phyloP scores from a whole-genome alignment of 2,888 invertebrate genomes.

The Zaprionus obscuricornis region DNA sequence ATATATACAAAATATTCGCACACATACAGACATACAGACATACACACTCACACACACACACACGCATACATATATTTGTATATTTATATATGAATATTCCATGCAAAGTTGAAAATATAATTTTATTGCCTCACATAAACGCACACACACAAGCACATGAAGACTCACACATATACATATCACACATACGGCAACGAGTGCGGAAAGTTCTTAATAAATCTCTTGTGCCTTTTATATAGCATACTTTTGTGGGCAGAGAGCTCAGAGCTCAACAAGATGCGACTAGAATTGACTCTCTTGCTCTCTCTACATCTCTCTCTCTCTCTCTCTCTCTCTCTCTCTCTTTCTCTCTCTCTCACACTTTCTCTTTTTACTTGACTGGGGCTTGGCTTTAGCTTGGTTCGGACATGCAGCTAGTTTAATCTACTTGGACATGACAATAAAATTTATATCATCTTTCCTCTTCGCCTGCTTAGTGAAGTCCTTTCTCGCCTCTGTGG shows the following conservation, averaged over 20 bases:
- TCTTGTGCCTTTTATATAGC: conserved; percentile 54
- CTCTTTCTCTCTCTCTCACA: too few species aligned
- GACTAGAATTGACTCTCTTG: conserved; percentile 1
- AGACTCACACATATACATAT: conserved; percentile 7
- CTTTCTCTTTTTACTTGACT: too few species aligned
- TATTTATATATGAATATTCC: conserved; percentile 20
- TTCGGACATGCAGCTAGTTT: conserved; percentile 70
- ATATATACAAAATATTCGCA: conserved; percentile 32
- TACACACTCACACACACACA: conserved; percentile 14
- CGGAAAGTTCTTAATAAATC: conserved; percentile 66
- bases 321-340: too few species aligned
- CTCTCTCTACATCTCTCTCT: too few species aligned
- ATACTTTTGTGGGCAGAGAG: conserved; percentile 52
- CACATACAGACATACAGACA: conserved; percentile 17
- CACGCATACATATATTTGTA: too few species aligned
- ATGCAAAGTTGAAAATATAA: conserved; percentile 46
- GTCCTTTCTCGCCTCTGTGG: conserved; percentile 72
- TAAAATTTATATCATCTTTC: conserved; percentile 76
- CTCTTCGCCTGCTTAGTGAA: conserved; percentile 65
- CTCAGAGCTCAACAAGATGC: conserved; percentile 13
- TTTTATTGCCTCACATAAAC: conserved; percentile 37
- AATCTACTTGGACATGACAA: conserved; percentile 80
- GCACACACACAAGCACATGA: conserved; percentile 14
- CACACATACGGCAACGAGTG: conserved; percentile 5
- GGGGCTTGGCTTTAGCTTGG: conserved; percentile 15